Percentiles rank a stretch among this genome's conserved stretches.
These are phyloP conservation scores for Apotomis turbidana DNA, from an alignment of 2,888 invertebrate species.

Conservation along the genomic window DNA sequence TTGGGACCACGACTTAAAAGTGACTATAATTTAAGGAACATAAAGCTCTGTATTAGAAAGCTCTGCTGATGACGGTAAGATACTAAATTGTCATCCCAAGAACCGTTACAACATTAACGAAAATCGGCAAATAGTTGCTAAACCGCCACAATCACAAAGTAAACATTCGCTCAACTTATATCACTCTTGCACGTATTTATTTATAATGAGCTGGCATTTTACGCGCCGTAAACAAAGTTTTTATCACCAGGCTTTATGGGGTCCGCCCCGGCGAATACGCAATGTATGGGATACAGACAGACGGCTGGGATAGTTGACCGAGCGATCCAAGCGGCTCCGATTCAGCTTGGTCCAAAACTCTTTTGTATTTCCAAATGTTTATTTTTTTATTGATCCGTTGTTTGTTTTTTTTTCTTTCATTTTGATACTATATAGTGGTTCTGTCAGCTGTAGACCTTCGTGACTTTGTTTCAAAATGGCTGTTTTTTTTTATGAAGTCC, in stretches of 20 bases:
- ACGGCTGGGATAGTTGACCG: background rate
- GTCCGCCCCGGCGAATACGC: slow-evolving; percentile 17
- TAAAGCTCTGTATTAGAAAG: no score
- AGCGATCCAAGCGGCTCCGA: background rate
- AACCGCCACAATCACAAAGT: slow-evolving; percentile 9
- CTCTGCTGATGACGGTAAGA: background rate
- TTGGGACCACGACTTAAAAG: background rate
- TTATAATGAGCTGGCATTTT: slow-evolving; percentile 70
- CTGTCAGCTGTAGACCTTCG: no score
- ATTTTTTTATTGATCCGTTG: no score
- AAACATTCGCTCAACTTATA: slow-evolving; percentile 43
- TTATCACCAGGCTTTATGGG: slow-evolving; percentile 41
- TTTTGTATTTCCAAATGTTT: no score
- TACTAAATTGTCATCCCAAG: background rate
- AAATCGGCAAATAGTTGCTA: background rate
- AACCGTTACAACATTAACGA: background rate
- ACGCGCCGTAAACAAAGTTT: slow-evolving; percentile 54
- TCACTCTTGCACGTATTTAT: slow-evolving; percentile 65
- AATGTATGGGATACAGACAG: background rate
- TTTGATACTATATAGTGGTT: no score
- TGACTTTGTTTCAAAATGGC: no score
- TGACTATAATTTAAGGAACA: no score
- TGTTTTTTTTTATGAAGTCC: no score
- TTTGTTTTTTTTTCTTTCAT: no score
- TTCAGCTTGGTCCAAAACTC: no score